phyloP scores from a whole-genome alignment of 1,140 invertebrate species.

The Zaprionus davidi region DNA sequence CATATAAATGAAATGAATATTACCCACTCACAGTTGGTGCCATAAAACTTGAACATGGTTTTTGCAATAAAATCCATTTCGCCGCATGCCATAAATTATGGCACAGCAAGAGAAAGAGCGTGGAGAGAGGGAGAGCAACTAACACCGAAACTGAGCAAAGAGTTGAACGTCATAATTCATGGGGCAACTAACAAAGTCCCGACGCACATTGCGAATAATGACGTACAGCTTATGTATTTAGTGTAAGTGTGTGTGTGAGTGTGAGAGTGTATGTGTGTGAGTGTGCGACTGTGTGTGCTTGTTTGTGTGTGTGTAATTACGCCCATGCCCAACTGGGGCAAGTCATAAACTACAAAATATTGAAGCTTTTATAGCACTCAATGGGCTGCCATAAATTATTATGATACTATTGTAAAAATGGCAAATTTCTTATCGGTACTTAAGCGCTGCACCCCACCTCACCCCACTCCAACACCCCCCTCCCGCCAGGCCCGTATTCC shows the following conservation, averaged over 20 bases:
- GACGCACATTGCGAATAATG: constrained; percentile 63
- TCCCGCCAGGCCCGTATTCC: neutral
- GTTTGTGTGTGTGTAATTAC: constrained; percentile 66
- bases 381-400: constrained; percentile 82
- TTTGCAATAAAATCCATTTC: constrained; percentile 84
- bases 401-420: constrained; percentile 83
- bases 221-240: constrained; percentile 63
- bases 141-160: constrained; percentile 60
- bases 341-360: constrained; percentile 84
- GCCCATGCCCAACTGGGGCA: constrained; percentile 76
- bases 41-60: constrained; percentile 80
- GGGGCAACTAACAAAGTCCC: constrained; percentile 59
- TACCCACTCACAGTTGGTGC: constrained; percentile 76
- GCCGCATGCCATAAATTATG: constrained; percentile 83
- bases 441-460: constrained; percentile 57
- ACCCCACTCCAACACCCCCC: neutral
- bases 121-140: constrained; percentile 24
- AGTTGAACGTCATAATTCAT: constrained; percentile 76
- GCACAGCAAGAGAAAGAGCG: constrained; percentile 35
- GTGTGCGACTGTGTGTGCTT: constrained; percentile 22
- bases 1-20: constrained; percentile 81
- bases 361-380: constrained; percentile 83
- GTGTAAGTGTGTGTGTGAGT: neutral
- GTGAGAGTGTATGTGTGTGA: constrained; percentile 3
- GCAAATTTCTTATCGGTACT: constrained; percentile 82